A percentile compares a stretch with the other conserved stretches of the same genome.
Conservation (phyloP, 2,888 invertebrate genomes). For the Agelastica alni region DNA sequence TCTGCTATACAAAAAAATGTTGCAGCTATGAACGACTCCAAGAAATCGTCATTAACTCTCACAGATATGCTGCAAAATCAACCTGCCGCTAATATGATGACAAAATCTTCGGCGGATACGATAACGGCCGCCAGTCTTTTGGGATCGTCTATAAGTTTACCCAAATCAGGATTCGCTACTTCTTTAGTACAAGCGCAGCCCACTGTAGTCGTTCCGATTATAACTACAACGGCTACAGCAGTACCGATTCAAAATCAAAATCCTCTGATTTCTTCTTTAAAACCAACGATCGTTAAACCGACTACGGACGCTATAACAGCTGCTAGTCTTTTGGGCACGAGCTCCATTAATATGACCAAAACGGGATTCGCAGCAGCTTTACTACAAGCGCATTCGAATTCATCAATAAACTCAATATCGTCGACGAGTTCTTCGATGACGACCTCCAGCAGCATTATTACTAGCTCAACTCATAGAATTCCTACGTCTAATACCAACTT, state of each 20-base stretch:
- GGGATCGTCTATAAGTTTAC: constrained; percentile 51
- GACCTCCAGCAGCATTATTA: constrained; percentile 32
- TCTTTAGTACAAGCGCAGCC: constrained; percentile 54
- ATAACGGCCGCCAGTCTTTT: constrained; percentile 56
- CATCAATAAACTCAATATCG: constrained; percentile 47
- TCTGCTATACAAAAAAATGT: constrained; percentile 30
- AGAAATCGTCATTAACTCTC: constrained; percentile 51
- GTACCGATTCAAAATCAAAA: constrained; percentile 56
- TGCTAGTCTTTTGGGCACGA: constrained; percentile 53
- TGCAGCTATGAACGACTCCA: constrained; percentile 29
- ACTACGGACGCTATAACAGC: constrained; percentile 54
- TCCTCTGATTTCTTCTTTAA: constrained; percentile 51
- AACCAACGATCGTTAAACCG: constrained; percentile 43
- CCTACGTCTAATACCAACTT: constrained; percentile 55
- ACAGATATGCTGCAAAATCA: constrained; percentile 58
- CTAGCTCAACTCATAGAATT: constrained; percentile 51
- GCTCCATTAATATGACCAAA: constrained; percentile 49
- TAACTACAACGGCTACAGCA: constrained; percentile 51
- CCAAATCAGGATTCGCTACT: constrained; percentile 49
- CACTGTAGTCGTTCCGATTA: constrained; percentile 44
- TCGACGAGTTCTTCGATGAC: constrained; percentile 56
- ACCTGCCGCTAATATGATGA: constrained; percentile 54
- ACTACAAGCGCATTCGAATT: constrained; percentile 51
- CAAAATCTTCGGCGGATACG: constrained; percentile 53
- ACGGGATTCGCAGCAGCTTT: constrained; percentile 49